A percentile compares a stretch with the other conserved stretches of the same genome.
These are phyloP conservation scores for Dasyurus viverrinus DNA, from an alignment of 2,113 vertebrate species.

Conservation along the genomic window DNA sequence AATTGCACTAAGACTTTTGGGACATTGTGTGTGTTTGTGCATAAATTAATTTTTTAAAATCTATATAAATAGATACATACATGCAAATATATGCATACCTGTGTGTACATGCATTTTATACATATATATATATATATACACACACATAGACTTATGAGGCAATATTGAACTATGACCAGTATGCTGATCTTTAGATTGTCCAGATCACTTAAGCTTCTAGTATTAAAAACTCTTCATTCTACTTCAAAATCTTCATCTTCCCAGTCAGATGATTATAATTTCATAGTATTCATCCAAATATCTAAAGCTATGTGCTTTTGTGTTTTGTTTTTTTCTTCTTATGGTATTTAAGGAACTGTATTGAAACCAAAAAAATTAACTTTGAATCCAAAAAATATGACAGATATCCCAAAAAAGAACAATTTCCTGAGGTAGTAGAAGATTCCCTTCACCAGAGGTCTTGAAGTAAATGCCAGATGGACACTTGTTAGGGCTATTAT, in stretches of 20 bases:
- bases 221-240: background rate
- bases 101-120: too few relatives aligned
- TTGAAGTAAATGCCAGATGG: background rate
- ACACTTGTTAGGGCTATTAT: background rate
- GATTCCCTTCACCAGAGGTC: background rate
- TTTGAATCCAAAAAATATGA: background rate
- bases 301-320: background rate
- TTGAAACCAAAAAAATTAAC: background rate
- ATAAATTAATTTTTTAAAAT: too few relatives aligned
- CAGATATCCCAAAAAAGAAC: background rate
- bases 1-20: too few relatives aligned
- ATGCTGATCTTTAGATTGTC: background rate
- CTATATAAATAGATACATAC: too few relatives aligned
- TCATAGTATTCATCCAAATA: background rate
- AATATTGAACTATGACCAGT: background rate
- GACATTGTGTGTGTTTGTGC: too few relatives aligned
- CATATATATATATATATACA: background rate
- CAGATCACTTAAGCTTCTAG: background rate
- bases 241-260: background rate
- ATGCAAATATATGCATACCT: too few relatives aligned
- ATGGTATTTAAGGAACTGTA: background rate
- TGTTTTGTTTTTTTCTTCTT: background rate
- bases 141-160: background rate
- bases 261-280: background rate
- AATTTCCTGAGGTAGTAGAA: background rate